A percentile compares a stretch with the other conserved stretches of the same genome.
Evolutionary conservation across 2,113 vertebrate species (phyloP).

Genomic region (Semicossyphus pulcher): DNA sequence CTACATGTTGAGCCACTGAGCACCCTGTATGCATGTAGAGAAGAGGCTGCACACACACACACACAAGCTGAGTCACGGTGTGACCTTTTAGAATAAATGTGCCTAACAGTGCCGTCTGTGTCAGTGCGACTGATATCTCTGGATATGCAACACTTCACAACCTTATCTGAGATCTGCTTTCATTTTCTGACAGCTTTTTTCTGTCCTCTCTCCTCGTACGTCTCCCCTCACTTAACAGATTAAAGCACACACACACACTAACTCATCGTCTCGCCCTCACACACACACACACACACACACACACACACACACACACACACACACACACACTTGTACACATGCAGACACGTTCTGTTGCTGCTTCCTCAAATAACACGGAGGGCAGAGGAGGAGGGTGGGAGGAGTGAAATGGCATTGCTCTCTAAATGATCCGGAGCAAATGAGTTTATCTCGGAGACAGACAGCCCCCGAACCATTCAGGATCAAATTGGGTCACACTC

Average conservation of each 20-base stretch:
- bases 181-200: conserved; percentile 61
- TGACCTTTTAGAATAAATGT: conserved; percentile 72
- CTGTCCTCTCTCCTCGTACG: conserved; percentile 50
- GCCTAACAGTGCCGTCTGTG: conserved; percentile 52
- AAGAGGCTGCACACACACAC: conserved; percentile 1
- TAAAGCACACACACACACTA: conserved; percentile 50
- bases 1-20: neutral
- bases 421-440: conserved; percentile 76
- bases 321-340: conserved; percentile 29
- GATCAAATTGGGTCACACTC: conserved; percentile 75
- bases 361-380: conserved; percentile 49
- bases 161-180: conserved; percentile 68
- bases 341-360: conserved; percentile 23
- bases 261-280: no score
- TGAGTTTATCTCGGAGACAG: conserved; percentile 73
- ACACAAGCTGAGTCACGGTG: conserved; percentile 15
- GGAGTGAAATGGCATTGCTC: conserved; percentile 59
- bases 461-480: conserved; percentile 60
- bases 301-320: neutral
- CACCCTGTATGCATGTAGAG: neutral
- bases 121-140: conserved; percentile 65
- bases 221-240: conserved; percentile 72
- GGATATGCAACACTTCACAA: conserved; percentile 67
- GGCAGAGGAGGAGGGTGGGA: neutral
- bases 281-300: conserved; percentile 24